Base-by-base conservation (phyloP, 2,797 vertebrate species). In the Myotis pilosus region DNA sequence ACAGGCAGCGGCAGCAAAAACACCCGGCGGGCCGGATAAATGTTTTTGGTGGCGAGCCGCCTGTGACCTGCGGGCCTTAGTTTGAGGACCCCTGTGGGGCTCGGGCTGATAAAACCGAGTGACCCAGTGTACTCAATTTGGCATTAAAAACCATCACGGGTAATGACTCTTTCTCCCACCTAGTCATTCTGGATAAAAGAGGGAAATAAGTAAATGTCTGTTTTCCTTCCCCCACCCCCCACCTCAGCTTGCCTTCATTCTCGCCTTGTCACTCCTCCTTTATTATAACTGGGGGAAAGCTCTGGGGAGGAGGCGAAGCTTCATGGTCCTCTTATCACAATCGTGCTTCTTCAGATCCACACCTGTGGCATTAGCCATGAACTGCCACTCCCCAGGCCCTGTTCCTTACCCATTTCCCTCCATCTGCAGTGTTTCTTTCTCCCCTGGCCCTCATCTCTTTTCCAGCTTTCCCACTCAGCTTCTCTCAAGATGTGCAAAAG, bases 371-470 rank as follows among this genome's bases (percentile, higher is more conserved):
- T 17, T n/a, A 53, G 30, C 22, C 17, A 17, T 5, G 25, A 72
- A 23, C 0, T 5, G 15, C 13, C 89, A 38, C 11, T 15, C 23
- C 10, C 5, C 47, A 7, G 0, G 8, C 20, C 74, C 60, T 22
- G 8, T 8, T 69, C 71, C 17, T 80, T 53, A 25, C 3, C 25
- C 19, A 16, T 60, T 55, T 51, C 62, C 68, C 80, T 51, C 33
- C 9, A 25, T 25, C 51, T 53, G 19, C 23, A 44, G 3, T 33
- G 5, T 2, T 12, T 30, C 69, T 92, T 72, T 74, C 57, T 38
- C n/a, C 53, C 23, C n/a, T 8, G 11, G 30, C 8, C 62, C 51
- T 36, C 28, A 12, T 23, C 25, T 25, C 44, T 38, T 47, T 22
- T 38, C 23, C 36, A 47, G 38, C 44, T 72, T 55, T 38, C 87